Conservation (phyloP, 2,888 invertebrate species). For the Drosophila stalkeri region DNA sequence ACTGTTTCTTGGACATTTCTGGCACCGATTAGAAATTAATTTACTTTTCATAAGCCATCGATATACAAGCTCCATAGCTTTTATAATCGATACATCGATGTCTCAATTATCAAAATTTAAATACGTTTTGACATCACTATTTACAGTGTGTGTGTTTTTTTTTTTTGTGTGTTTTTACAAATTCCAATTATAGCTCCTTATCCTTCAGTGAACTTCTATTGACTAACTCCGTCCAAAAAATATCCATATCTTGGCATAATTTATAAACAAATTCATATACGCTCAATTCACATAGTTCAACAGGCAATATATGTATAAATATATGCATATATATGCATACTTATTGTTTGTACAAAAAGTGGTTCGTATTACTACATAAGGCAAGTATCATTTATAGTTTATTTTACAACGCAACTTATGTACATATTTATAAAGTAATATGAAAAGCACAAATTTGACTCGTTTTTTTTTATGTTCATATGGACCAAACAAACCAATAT, state of each 20-base stretch:
- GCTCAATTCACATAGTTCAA: constrained; percentile 11
- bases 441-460: constrained; percentile 5
- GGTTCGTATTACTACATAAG: constrained; percentile 33
- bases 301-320: constrained; percentile 14
- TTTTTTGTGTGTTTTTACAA: constrained; percentile 51
- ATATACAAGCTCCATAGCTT: background rate
- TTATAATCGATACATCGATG: constrained; percentile 47
- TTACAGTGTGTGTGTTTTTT: constrained; percentile 2
- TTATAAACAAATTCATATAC: background rate
- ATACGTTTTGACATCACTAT: constrained; percentile 49
- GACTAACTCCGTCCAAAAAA: constrained; percentile 44
- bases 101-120: constrained; percentile 27
- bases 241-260: constrained; percentile 29
- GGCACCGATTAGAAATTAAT: constrained; percentile 8
- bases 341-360: constrained; percentile 47
- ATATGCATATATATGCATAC: constrained; percentile 10
- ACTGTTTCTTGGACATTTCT: constrained; percentile 17
- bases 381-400: constrained; percentile 30
- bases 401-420: background rate
- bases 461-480: constrained; percentile 15
- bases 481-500: constrained; percentile 19
- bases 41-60: constrained; percentile 26
- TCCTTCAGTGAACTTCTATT: constrained; percentile 31
- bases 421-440: background rate
- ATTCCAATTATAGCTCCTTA: constrained; percentile 44